Base-by-base conservation (phyloP, 1,140 invertebrate genomes). In the Drosophila simulans region DNA sequence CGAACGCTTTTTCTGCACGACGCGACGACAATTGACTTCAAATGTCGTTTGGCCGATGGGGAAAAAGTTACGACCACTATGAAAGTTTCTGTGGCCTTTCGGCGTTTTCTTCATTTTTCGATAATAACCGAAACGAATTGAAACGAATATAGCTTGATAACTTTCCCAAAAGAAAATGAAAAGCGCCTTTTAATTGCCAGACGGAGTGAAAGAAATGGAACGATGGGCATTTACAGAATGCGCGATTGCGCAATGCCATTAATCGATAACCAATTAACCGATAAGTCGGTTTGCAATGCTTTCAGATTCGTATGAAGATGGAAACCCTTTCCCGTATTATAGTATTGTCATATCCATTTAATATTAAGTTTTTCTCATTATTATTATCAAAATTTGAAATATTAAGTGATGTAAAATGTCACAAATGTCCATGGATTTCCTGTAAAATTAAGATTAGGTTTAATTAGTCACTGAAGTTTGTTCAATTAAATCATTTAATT, bases 91-190 rank as follows among this genome's bases (percentile, higher is more conserved):
- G 68, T 55, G 34, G 65, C 20, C 64, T 55, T 69, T 70, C 52
- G 66, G 64, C 74, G 70, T 83, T 85, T 81, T 86, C 64, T 70
- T 66, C 68, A 74, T 68, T 74, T 89, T 84, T 90, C 82, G 69
- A 90, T 89, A 89, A 88, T 88, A 89, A 90, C 84, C 85, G 54
- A 69, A 53, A 72, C 85, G 77, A 89, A 89, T 85, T 85, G 77
- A 55, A 77, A 86, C 66, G 81, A 81, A 85, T 80, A 80, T 86
- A 60, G 66, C 72, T 70, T 56, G 65, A 57, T 57, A 88, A 88
- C 84, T 88, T 88, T 88, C 84, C 84, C 84, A 88, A 88, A 86
- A 84, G 80, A 73, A 86, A 86, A 89, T 82, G 79, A 88, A 84
- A 84, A 84, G 76, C 81, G 72, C n/a, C 65, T 77, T 77, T 72